Evolutionary conservation across 2,113 vertebrate species (phyloP).

Genomic region (Hydrochoerus hydrochaeris): DNA sequence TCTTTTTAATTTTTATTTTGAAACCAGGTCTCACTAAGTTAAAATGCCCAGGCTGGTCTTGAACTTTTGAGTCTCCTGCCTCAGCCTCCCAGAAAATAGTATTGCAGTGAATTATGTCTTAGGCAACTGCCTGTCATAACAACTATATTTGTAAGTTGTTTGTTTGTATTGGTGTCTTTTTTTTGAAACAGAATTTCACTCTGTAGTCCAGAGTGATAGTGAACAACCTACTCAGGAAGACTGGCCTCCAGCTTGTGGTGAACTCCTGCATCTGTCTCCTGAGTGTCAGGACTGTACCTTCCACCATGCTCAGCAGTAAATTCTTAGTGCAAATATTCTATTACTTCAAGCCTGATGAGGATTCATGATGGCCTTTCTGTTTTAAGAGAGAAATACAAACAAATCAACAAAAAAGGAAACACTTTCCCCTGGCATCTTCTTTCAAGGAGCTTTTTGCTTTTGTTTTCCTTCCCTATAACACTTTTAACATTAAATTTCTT

Average conservation of each 20-base stretch:
- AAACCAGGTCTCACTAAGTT: not conserved
- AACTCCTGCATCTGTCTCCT: not conserved
- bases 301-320: not conserved
- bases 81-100: not conserved
- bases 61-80: not conserved
- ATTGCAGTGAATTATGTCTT: not conserved
- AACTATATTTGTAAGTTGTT: not conserved
- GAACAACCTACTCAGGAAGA: not conserved
- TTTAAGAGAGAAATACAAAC: not conserved
- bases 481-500: slow-evolving; percentile 26
- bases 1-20: not conserved
- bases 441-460: not conserved
- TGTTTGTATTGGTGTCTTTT: not conserved
- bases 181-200: not conserved
- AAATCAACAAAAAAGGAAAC: not conserved
- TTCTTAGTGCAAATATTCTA: not conserved
- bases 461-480: not conserved
- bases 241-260: not conserved
- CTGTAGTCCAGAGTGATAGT: not conserved
- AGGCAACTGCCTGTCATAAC: not conserved
- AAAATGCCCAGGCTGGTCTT: not conserved
- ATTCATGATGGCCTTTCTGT: not conserved
- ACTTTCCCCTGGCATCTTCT: not conserved
- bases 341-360: not conserved
- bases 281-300: not conserved